These are phyloP conservation scores for Hypsopygia costalis DNA, from an alignment of 2,888 invertebrate species.

Conservation along the genomic window DNA sequence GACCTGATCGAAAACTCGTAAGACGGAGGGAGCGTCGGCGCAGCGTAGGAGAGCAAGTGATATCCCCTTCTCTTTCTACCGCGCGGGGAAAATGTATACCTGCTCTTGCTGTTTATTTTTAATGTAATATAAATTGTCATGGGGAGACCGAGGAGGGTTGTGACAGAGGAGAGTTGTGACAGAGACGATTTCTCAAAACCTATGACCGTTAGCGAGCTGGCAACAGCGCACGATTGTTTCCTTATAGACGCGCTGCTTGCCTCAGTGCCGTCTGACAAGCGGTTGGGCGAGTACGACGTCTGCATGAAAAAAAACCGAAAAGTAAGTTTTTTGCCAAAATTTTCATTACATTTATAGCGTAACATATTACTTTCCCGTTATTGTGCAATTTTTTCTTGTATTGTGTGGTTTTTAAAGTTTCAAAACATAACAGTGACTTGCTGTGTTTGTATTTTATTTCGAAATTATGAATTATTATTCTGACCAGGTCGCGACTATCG, in stretches of 20 bases:
- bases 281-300: too few relatives aligned
- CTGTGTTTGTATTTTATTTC: neutral
- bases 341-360: neutral
- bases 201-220: neutral
- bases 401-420: neutral
- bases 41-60: too few relatives aligned
- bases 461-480: neutral
- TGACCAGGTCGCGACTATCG: too few relatives aligned
- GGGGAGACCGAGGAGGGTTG: neutral
- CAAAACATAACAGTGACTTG: neutral
- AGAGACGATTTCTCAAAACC: neutral
- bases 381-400: neutral
- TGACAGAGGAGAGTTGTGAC: neutral
- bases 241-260: too few relatives aligned
- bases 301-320: neutral
- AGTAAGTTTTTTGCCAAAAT: neutral
- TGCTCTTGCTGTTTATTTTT: too few relatives aligned
- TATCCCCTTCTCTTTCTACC: too few relatives aligned
- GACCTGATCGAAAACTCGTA: too few relatives aligned
- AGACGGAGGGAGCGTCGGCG: too few relatives aligned
- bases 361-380: neutral
- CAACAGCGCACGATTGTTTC: too few relatives aligned
- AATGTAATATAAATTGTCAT: too few relatives aligned
- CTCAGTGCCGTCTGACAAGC: too few relatives aligned
- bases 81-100: too few relatives aligned